Evolutionary conservation across 2,113 vertebrate species (phyloP), one percentile per base, ranked within the genome.

Genomic region (Cnemophilus loriae): DNA sequence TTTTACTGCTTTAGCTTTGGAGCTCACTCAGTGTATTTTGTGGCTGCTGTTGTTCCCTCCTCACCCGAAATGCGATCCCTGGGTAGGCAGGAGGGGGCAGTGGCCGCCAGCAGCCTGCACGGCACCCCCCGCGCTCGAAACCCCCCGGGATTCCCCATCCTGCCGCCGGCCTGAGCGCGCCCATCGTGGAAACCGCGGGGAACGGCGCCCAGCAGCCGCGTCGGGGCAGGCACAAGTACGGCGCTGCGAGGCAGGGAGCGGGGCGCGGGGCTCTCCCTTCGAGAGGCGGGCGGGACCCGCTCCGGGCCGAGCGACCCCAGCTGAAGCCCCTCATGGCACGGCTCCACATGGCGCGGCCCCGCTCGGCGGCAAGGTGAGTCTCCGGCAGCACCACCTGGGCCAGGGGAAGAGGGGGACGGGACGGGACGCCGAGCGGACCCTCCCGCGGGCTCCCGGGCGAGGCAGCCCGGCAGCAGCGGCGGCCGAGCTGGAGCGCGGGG

Each of bases 361-460:
- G 47, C 42, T 56, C 46, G 57, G 63, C 63, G 18, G 41, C 55
- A 41, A 78, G 86, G 76, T 75, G 69, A 71, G 35, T 8, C 41
- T 21, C 30, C 23, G 55, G 77, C 60, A 46, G 59, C 87, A 42
- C 39, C 86, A 49, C 47, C 44, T 7, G 41, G 21, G 14, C 47
- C 17, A 16, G 26, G 55, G 28, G 5, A 6, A 16, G 33, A 20
- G 8, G 24, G 67, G 24, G 15, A 8, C 12, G 17, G 9, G 15
- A 8, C 12, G 17, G 9, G 21, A 16, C 1, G 2, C 21, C 6
- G 16, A 56, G 22, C 3, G 4, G 7, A 33, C 1, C 35, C 20
- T 44, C 20, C 56, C 4, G 14, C 22, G 5, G 20, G 24, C 46
- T 53, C 30, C 76, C 9, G 15, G 23, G 10, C 35, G 5, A 17